Base-by-base conservation (phyloP, 2,797 vertebrate species). In the Coracias cyanogaster region DNA sequence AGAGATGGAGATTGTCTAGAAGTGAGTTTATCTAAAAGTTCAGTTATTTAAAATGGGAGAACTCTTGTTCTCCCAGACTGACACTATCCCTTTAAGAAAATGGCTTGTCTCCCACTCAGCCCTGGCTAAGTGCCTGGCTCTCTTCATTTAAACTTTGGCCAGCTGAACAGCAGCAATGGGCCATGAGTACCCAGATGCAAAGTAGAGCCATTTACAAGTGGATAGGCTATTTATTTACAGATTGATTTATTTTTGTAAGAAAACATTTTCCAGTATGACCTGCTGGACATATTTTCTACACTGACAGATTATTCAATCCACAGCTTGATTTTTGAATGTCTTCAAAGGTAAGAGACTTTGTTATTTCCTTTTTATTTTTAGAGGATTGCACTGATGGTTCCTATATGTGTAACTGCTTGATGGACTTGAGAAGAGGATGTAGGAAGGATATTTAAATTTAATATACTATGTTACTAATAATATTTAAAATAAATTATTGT, bases 31-130 rank as follows among this genome's bases (percentile, higher is more conserved):
- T 49, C 33, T 71, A 33, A 71, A 89, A 69, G 3, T 52, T 49
- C 15, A 24, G 13, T 83, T 79, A 28, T 45, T 73, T 67, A 37
- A 81, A 48, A 62, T 22, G 22, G 25, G 57, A 88, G 51, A 46
- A n/a, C 37, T 5, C 22, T 90, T 3, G 16, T 54, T 76, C 33
- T 80, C 45, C 72, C 67, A 37, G 49, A 57, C 26, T 49, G 84
- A 83, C 28, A 8, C 94, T 97, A 94, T 82, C 84, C 83, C 97
- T 98, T 98, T 98, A 98, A 98, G 69, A 37, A 37, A 69, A 57
- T 43, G 45, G 2, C n/a, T 92, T 61, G n/a, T 77, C 31, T 96
- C 90, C 96, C 64, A 58, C 89, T 90, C 95, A 82, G 90, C 74
- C 78, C 85, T 98, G 97, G 98, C 97, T 62, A 78, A 91, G 62